These are phyloP conservation scores for Sula dactylatra DNA, from an alignment of 2,113 vertebrate species.

Conservation along the genomic window DNA sequence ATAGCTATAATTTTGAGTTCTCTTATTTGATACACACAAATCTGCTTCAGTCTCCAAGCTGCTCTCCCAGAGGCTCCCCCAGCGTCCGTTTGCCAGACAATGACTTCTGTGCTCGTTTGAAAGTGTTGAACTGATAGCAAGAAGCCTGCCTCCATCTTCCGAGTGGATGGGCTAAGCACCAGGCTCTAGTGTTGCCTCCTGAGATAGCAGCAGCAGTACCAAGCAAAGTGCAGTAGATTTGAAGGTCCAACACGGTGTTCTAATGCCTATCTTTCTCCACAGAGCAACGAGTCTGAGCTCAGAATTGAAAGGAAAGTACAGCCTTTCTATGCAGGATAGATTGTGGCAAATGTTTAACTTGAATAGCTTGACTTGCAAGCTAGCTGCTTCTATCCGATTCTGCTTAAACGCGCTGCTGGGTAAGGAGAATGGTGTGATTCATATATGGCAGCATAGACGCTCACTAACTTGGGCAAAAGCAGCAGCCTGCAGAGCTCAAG, in stretches of 20 bases:
- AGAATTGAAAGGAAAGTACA: background rate
- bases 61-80: background rate
- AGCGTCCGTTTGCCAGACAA: background rate
- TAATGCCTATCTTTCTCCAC: background rate
- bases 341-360: background rate
- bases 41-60: background rate
- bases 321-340: background rate
- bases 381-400: background rate
- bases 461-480: background rate
- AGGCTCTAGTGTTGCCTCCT: background rate
- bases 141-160: background rate
- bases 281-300: background rate
- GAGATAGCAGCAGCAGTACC: background rate
- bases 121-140: background rate
- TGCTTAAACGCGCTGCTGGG: background rate
- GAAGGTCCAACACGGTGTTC: background rate
- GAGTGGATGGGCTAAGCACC: background rate
- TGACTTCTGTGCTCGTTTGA: background rate
- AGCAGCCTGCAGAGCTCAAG: background rate
- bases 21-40: background rate
- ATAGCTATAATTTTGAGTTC: background rate
- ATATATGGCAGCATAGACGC: background rate
- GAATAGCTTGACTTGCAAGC: background rate
- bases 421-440: background rate
- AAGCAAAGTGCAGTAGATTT: background rate